Conservation (phyloP, 2,888 invertebrate genomes). For the Ceraclea dissimilis region DNA sequence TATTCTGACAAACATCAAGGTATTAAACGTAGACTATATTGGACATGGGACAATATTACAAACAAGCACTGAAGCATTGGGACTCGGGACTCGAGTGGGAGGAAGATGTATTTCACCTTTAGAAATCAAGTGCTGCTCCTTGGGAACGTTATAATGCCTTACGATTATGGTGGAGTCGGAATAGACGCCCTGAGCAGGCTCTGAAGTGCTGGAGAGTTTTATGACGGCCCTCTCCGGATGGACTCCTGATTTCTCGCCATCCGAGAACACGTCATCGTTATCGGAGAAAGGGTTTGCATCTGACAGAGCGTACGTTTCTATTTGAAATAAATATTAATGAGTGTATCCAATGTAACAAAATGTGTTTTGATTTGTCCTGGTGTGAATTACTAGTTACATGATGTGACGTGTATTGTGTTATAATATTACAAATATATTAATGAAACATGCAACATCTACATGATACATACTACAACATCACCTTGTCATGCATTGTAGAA, state of each 20-base stretch:
- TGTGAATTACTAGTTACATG: not conserved
- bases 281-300: constrained; percentile 9
- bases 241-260: not conserved
- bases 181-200: constrained; percentile 11
- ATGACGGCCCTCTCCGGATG: not conserved
- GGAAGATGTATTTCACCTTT: constrained; percentile 11
- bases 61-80: not conserved
- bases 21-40: too few species aligned
- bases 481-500: too few species aligned
- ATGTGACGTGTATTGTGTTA: too few species aligned
- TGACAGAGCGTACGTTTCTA: not conserved
- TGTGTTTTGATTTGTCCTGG: not conserved
- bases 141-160: constrained; percentile 21
- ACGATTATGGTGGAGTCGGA: constrained; percentile 17
- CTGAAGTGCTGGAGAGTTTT: constrained; percentile 7
- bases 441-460: too few species aligned
- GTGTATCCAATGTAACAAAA: not conserved
- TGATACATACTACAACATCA: too few species aligned
- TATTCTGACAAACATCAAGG: too few species aligned
- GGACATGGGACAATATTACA: not conserved
- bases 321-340: not conserved
- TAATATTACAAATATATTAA: too few species aligned
- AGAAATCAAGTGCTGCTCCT: constrained; percentile 17
- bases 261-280: constrained; percentile 42
- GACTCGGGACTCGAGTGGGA: too few species aligned